Evolutionary conservation across 2,888 invertebrate species (phyloP).

Genomic region (Neuroscelio doddi): DNA sequence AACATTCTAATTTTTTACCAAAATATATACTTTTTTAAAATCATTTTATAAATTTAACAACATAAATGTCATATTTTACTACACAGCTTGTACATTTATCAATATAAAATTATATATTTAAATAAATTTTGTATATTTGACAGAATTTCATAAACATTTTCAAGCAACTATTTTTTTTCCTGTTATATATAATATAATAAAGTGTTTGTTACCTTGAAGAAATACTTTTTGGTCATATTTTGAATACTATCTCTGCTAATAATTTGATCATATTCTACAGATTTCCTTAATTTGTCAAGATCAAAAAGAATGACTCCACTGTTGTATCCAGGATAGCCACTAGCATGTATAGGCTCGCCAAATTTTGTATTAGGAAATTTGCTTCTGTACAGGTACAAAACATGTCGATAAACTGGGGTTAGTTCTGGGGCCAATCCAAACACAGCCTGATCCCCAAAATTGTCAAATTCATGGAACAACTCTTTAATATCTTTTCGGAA

Average conservation of each 20-base stretch:
- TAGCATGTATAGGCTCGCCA: conserved; percentile 73
- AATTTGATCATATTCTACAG: conserved; percentile 76
- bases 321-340: conserved; percentile 84
- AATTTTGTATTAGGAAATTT: conserved; percentile 78
- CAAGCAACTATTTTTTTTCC: too few species aligned
- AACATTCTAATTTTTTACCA: too few species aligned
- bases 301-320: conserved; percentile 85
- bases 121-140: too few species aligned
- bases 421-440: conserved; percentile 83
- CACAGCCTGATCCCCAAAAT: conserved; percentile 77
- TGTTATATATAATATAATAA: too few species aligned
- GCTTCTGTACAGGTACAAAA: conserved; percentile 79
- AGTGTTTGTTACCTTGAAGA: conserved; percentile 76
- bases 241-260: conserved; percentile 74
- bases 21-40: too few species aligned
- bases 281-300: conserved; percentile 79
- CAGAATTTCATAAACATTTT: too few species aligned
- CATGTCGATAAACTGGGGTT: conserved; percentile 86
- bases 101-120: too few species aligned
- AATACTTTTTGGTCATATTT: conserved; percentile 76
- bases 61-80: too few species aligned
- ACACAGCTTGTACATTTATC: too few species aligned
- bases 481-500: conserved; percentile 80
- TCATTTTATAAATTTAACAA: too few species aligned
- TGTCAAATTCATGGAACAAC: conserved; percentile 79